These are phyloP conservation scores for Tromatobia lineatoria DNA, from an alignment of 2,888 invertebrate genomes.

Conservation along the genomic window DNA sequence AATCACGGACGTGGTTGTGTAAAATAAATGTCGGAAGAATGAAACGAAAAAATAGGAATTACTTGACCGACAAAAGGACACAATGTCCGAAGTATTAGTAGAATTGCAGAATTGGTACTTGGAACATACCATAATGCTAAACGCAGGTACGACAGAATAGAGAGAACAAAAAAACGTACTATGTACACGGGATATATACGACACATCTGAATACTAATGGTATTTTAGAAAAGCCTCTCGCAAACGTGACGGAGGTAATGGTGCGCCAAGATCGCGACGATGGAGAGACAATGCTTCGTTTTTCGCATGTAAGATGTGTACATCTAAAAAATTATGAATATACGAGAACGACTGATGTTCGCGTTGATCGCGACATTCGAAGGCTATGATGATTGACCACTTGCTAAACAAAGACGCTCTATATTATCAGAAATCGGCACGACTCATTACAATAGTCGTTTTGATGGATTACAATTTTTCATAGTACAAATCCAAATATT, in stretches of 20 bases:
- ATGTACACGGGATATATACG: constrained; percentile 75
- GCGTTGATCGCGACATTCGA: constrained; percentile 71
- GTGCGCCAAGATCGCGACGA: constrained; percentile 50
- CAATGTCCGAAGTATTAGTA: constrained; percentile 20
- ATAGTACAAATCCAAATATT: neutral
- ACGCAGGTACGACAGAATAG: constrained; percentile 59
- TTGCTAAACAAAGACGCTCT: neutral
- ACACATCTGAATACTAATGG: constrained; percentile 77
- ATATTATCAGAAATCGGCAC: constrained; percentile 1
- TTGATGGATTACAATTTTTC: neutral
- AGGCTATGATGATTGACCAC: neutral
- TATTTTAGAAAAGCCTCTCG: constrained; percentile 66
- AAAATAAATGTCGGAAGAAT: neutral
- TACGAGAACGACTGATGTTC: constrained; percentile 49
- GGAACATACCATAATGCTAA: constrained; percentile 53
- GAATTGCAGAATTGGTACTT: constrained; percentile 48
- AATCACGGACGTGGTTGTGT: constrained; percentile 2
- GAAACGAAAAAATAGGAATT: constrained; percentile 9
- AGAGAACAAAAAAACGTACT: constrained; percentile 67
- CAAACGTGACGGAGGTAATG: constrained; percentile 57
- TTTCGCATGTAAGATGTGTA: constrained; percentile 22
- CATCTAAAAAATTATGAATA: constrained; percentile 34
- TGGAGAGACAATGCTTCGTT: constrained; percentile 34
- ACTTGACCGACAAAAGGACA: neutral
- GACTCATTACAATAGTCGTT: neutral